A percentile compares a stretch with the other conserved stretches of the same genome.
phyloP scores from a whole-genome alignment of 2,797 vertebrate genomes.

The Enteromius unitaeniatus region DNA sequence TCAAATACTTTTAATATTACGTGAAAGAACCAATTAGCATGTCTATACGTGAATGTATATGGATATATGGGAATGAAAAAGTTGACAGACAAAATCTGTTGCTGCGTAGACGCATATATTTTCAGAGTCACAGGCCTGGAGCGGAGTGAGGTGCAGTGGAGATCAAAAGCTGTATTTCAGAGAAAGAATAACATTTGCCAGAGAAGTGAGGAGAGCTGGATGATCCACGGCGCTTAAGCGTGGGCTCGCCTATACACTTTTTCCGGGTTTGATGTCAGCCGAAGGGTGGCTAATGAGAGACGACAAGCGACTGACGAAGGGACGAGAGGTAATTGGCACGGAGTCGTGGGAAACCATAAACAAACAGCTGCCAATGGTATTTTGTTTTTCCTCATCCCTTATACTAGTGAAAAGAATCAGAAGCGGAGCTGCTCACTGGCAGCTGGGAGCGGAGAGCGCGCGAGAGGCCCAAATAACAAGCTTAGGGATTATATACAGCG shows the following conservation, averaged over 20 bases:
- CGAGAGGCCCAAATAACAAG: slow-evolving; percentile 57
- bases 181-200: neutral
- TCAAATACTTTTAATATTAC: too few relatives aligned
- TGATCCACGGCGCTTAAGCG: slow-evolving; percentile 36
- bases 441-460: slow-evolving; percentile 67
- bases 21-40: neutral
- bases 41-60: neutral
- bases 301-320: slow-evolving; percentile 79
- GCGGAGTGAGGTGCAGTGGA: neutral
- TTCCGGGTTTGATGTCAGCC: slow-evolving; percentile 68
- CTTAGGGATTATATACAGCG: slow-evolving; percentile 69
- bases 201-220: slow-evolving; percentile 10
- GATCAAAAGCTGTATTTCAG: neutral
- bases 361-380: slow-evolving; percentile 83
- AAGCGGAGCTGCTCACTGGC: slow-evolving; percentile 72
- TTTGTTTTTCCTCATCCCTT: slow-evolving; percentile 71
- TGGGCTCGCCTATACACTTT: slow-evolving; percentile 46
- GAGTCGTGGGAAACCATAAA: slow-evolving; percentile 85
- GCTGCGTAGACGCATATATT: neutral
- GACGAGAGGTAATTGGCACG: slow-evolving; percentile 79
- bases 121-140: neutral
- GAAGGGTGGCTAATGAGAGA: slow-evolving; percentile 78
- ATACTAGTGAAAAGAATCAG: slow-evolving; percentile 72
- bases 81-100: neutral
- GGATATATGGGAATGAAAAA: neutral